These are phyloP conservation scores for Gymnobelideus leadbeateri DNA, from an alignment of 2,113 vertebrate genomes.

Conservation along the genomic window DNA sequence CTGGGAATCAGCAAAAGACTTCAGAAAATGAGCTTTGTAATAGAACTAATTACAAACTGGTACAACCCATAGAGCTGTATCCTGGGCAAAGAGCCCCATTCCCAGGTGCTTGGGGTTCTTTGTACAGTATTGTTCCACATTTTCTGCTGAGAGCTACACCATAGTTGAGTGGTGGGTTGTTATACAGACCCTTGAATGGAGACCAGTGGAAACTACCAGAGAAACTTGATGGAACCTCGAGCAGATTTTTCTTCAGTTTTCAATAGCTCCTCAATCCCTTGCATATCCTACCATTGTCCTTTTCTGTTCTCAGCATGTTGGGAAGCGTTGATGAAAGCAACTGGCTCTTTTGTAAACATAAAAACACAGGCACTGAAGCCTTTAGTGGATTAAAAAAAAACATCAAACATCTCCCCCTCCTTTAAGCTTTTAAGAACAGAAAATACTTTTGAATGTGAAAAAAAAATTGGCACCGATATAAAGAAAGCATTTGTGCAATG, in stretches of 20 bases:
- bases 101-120: neutral
- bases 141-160: neutral
- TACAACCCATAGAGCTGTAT: neutral
- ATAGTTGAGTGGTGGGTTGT: neutral
- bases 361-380: neutral
- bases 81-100: accelerated
- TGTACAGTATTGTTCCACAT: neutral
- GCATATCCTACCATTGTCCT: neutral
- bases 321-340: neutral
- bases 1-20: neutral
- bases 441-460: neutral
- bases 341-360: neutral
- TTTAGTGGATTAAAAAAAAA: neutral
- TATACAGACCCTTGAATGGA: neutral
- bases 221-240: neutral
- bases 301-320: neutral
- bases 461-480: conserved; percentile 1
- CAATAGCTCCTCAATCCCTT: neutral
- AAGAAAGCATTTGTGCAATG: neutral
- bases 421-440: conserved; percentile 5
- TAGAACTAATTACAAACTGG: neutral
- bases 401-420: neutral
- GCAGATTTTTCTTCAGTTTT: neutral
- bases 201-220: neutral
- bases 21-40: accelerated